A percentile compares a stretch with the other conserved stretches of the same genome.
Evolutionary conservation across 2,888 invertebrate species (phyloP).

Genomic region (Coenonympha glycerion): DNA sequence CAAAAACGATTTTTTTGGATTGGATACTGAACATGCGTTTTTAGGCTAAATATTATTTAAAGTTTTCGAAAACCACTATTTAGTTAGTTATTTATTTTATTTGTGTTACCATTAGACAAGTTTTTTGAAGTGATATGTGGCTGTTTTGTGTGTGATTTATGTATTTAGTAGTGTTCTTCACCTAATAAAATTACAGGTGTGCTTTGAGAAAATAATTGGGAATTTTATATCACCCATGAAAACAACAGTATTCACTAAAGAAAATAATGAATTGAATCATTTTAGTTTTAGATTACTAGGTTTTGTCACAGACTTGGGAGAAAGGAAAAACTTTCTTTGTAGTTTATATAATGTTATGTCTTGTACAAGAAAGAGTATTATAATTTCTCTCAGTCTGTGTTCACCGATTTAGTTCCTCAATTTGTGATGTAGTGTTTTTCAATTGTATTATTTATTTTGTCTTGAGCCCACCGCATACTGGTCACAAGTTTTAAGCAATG

Average conservation of each 20-base stretch:
- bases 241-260: neutral
- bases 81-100: neutral
- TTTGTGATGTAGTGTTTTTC: slow-evolving; percentile 34
- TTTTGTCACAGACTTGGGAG: neutral
- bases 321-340: too few species aligned
- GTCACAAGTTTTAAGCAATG: neutral
- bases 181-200: neutral
- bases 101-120: slow-evolving; percentile 18
- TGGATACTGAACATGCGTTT: too few species aligned
- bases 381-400: neutral
- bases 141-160: slow-evolving; percentile 20
- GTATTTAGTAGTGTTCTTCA: neutral
- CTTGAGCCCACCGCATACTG: slow-evolving; percentile 4
- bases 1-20: too few species aligned
- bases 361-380: neutral
- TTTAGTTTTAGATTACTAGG: neutral
- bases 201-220: neutral
- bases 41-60: too few species aligned
- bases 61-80: too few species aligned
- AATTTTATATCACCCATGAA: neutral
- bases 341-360: too few species aligned
- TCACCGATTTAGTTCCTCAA: slow-evolving; percentile 31
- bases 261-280: neutral
- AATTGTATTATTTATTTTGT: slow-evolving; percentile 4
- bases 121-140: slow-evolving; percentile 25